Percentiles rank a stretch among this genome's conserved stretches.
These are phyloP conservation scores for Calyptomena viridis DNA, from an alignment of 2,113 vertebrate species.

Conservation along the genomic window DNA sequence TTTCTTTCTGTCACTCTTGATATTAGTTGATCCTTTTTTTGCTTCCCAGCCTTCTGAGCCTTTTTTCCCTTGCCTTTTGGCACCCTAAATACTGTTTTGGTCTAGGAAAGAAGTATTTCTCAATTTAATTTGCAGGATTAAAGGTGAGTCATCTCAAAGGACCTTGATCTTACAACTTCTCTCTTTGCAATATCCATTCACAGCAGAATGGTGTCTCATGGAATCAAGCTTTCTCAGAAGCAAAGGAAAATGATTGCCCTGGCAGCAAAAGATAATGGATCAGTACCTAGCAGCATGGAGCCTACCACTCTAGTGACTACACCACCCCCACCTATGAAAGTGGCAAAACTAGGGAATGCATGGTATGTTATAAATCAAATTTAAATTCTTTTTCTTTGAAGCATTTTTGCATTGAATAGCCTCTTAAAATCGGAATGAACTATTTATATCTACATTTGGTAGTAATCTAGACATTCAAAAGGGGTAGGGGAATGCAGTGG, in stretches of 20 bases:
- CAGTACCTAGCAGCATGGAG: constrained; percentile 66
- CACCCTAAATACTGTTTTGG: neutral
- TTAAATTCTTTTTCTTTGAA: neutral
- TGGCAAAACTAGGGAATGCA: constrained; percentile 78
- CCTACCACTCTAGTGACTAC: constrained; percentile 56
- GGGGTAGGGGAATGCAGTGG: neutral
- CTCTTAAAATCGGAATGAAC: neutral
- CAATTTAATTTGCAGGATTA: neutral
- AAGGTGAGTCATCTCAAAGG: neutral
- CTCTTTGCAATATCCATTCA: constrained; percentile 39
- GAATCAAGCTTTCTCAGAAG: constrained; percentile 92
- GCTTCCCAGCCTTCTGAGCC: neutral
- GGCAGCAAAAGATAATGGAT: constrained; percentile 82
- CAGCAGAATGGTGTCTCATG: constrained; percentile 77
- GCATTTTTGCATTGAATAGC: neutral
- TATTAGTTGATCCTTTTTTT: neutral
- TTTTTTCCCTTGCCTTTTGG: rapidly evolving
- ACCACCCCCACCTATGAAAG: constrained; percentile 61
- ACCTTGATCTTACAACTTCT: neutral
- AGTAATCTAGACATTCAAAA: neutral
- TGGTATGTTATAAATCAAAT: constrained; percentile 79
- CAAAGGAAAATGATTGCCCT: constrained; percentile 94
- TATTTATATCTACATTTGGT: neutral
- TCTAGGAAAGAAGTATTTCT: neutral
- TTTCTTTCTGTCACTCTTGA: neutral